Conservation (phyloP, 2,797 vertebrate species). For the Chiroxiphia lanceolata region DNA sequence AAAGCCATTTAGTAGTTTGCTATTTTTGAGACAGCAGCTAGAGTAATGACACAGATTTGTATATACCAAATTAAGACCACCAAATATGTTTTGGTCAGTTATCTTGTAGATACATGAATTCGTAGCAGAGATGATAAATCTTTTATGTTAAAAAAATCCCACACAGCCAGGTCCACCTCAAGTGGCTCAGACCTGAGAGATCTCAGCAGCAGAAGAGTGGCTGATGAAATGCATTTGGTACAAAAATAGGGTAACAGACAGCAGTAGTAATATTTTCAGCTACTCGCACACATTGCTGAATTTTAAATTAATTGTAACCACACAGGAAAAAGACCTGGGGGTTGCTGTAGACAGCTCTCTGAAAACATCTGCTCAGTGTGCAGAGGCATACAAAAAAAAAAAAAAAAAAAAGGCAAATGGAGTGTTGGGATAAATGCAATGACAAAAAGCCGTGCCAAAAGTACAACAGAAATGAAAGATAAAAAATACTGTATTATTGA, state of each 20-base stretch:
- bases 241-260: neutral
- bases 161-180: neutral
- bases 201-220: neutral
- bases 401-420: neutral
- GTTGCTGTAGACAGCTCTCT: conserved; percentile 11
- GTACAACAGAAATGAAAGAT: neutral
- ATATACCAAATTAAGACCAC: neutral
- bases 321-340: conserved; percentile 49
- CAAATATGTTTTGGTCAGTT: neutral
- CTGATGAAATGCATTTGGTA: neutral
- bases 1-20: neutral
- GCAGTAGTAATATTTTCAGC: conserved; percentile 1
- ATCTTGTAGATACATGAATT: neutral
- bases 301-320: conserved; percentile 46
- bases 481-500: neutral
- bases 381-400: neutral
- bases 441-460: neutral
- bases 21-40: neutral
- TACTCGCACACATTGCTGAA: conserved; percentile 32
- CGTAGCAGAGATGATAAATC: neutral
- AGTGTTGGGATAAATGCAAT: neutral
- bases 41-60: neutral
- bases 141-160: neutral
- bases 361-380: conserved; percentile 54
- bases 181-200: neutral